phyloP scores from a whole-genome alignment of 2,797 vertebrate genomes.

The Odontamblyopus lacepedii region DNA sequence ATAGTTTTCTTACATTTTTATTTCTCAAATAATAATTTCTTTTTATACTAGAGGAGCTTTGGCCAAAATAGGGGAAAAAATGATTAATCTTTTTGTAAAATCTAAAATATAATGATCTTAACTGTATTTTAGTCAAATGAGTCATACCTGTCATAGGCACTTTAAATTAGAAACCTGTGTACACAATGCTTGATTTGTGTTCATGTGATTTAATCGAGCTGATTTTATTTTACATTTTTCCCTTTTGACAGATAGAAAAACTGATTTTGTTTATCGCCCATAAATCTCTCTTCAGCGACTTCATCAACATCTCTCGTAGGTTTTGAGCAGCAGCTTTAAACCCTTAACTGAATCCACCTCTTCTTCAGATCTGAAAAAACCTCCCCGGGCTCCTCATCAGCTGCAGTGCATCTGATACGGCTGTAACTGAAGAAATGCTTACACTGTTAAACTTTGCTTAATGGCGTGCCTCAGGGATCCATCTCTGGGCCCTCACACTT shows the following conservation, averaged over 20 bases:
- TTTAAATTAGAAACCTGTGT: too few relatives aligned
- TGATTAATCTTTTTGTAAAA: too few relatives aligned
- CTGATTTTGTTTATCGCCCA: background rate
- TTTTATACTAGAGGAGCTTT: too few relatives aligned
- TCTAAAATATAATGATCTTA: too few relatives aligned
- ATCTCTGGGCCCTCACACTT: slow-evolving; percentile 45
- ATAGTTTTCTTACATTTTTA: too few relatives aligned
- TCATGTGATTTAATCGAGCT: background rate
- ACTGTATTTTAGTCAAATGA: too few relatives aligned
- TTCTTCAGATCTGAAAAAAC: slow-evolving; percentile 38
- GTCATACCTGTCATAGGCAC: too few relatives aligned
- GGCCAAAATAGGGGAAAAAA: too few relatives aligned
- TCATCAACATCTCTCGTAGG: background rate
- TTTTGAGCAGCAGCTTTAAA: slow-evolving; percentile 6
- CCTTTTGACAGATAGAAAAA: background rate
- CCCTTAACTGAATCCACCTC: slow-evolving; percentile 29
- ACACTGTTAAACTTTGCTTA: slow-evolving; percentile 60
- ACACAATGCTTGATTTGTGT: background rate
- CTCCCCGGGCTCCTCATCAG: slow-evolving; percentile 41
- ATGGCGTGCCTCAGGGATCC: slow-evolving; percentile 69
- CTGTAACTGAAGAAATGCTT: slow-evolving; percentile 63
- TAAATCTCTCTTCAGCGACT: background rate
- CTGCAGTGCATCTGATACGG: slow-evolving; percentile 54
- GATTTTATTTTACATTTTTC: background rate
- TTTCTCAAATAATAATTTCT: too few relatives aligned